A percentile compares a stretch with the other conserved stretches of the same genome.
Evolutionary conservation across 1,140 invertebrate species (phyloP).

Genomic region (Asbolus verrucosus): DNA sequence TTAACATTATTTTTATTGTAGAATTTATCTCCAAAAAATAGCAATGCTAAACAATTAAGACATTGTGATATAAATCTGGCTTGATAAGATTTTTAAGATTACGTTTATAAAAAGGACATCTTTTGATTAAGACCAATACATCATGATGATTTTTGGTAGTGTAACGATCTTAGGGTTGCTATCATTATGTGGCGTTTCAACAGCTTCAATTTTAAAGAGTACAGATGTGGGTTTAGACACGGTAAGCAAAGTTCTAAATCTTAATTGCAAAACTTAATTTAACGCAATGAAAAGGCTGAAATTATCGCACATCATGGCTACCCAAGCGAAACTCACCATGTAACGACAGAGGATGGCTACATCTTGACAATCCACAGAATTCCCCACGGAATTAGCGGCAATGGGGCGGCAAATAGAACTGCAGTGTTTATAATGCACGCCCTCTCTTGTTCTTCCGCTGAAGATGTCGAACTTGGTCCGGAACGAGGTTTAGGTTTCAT

Average conservation of each 20-base stretch:
- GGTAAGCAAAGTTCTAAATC: too few species aligned
- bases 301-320: constrained; percentile 70
- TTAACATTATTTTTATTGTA: too few species aligned
- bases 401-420: constrained; percentile 17
- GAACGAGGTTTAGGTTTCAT: constrained; percentile 66
- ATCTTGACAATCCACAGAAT: constrained; percentile 77
- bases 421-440: constrained; percentile 76
- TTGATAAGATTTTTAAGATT: too few species aligned
- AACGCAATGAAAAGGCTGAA: not conserved
- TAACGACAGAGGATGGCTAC: constrained; percentile 78
- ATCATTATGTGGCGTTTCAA: too few species aligned
- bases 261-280: not conserved
- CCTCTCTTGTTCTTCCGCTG: constrained; percentile 72
- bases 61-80: too few species aligned
- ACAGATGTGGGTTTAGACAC: too few species aligned
- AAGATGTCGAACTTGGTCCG: constrained; percentile 74
- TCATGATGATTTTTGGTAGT: too few species aligned
- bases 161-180: too few species aligned
- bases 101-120: too few species aligned
- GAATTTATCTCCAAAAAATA: too few species aligned
- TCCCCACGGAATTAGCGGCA: constrained; percentile 65
- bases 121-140: too few species aligned
- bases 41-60: too few species aligned
- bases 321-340: constrained; percentile 72
- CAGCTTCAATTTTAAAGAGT: not conserved